Evolutionary conservation across 2,888 invertebrate genomes (phyloP).

Genomic region (Agrochola circellaris): DNA sequence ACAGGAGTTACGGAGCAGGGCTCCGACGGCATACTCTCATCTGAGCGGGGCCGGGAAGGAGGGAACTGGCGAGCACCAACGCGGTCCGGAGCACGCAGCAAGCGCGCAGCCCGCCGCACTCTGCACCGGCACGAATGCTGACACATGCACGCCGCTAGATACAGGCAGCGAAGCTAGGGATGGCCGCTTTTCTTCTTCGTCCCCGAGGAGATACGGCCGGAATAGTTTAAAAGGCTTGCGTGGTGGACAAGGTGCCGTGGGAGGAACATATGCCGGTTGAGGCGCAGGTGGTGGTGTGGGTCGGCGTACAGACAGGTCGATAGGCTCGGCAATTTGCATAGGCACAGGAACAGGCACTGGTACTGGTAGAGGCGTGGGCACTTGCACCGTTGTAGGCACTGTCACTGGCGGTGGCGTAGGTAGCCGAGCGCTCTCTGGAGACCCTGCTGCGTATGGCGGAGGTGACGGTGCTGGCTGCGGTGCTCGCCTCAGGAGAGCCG

Average conservation of each 20-base stretch:
- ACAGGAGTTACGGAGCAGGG: constrained; percentile 84
- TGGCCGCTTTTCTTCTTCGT: constrained; percentile 88
- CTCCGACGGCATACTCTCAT: constrained; percentile 86
- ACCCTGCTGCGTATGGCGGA: constrained; percentile 85
- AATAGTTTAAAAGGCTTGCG: constrained; percentile 94
- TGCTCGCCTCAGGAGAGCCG: constrained; percentile 91
- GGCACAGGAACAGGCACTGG: constrained; percentile 76
- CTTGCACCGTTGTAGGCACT: constrained; percentile 72
- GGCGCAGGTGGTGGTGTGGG: constrained; percentile 82
- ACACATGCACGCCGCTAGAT: constrained; percentile 82
- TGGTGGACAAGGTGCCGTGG: constrained; percentile 79
- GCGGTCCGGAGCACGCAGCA: constrained; percentile 84
- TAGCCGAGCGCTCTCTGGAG: constrained; percentile 86
- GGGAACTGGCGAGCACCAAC: constrained; percentile 93
- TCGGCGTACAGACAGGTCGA: constrained; percentile 83
- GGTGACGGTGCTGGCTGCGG: constrained; percentile 88
- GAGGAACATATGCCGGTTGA: constrained; percentile 74
- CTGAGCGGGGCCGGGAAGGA: constrained; percentile 89
- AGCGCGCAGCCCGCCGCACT: constrained; percentile 85
- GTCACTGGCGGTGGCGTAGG: constrained; percentile 83
- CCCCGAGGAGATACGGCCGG: constrained; percentile 94
- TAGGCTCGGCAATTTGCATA: constrained; percentile 79
- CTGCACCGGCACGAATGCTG: constrained; percentile 88
- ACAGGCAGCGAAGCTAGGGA: constrained; percentile 83
- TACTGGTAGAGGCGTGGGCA: constrained; percentile 70